Evolutionary conservation across 2,888 invertebrate genomes (phyloP).

Genomic region (Drosophila colorata): DNA sequence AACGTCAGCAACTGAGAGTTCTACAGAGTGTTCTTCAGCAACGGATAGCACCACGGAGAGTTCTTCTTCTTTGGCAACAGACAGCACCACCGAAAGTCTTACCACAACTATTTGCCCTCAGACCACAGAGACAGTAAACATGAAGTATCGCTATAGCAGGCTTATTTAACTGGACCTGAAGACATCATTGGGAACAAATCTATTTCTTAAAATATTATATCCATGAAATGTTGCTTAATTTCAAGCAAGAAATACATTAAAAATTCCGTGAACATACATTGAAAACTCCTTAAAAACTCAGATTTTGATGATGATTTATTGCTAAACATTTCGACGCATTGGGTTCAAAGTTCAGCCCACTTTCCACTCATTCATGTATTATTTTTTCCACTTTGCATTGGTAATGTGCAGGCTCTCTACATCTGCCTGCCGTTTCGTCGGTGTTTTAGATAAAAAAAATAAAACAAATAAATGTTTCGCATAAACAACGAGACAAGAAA

Average conservation of each 20-base stretch:
- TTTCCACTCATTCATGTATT: constrained; percentile 15
- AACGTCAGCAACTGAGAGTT: neutral
- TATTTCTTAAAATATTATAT: neutral
- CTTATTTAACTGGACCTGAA: neutral
- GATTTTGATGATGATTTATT: constrained; percentile 15
- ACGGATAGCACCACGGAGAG: neutral
- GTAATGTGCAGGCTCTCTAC: constrained; percentile 12
- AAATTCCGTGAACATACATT: neutral
- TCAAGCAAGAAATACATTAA: too few species aligned
- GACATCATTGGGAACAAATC: neutral
- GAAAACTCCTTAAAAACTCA: neutral
- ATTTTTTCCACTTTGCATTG: constrained; percentile 35
- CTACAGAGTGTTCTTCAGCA: neutral
- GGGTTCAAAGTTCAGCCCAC: constrained; percentile 13
- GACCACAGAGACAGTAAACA: neutral
- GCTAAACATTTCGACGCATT: constrained; percentile 13
- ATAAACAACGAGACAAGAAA: constrained; percentile 47
- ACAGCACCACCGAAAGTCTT: neutral
- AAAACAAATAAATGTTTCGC: constrained; percentile 36
- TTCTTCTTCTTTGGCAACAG: neutral
- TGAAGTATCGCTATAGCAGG: neutral
- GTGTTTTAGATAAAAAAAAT: constrained; percentile 28
- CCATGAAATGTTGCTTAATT: neutral
- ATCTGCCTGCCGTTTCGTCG: constrained; percentile 14
- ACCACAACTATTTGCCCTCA: constrained; percentile 2